phyloP scores from a whole-genome alignment of 2,888 invertebrate species.

The Agrotis exclamationis region DNA sequence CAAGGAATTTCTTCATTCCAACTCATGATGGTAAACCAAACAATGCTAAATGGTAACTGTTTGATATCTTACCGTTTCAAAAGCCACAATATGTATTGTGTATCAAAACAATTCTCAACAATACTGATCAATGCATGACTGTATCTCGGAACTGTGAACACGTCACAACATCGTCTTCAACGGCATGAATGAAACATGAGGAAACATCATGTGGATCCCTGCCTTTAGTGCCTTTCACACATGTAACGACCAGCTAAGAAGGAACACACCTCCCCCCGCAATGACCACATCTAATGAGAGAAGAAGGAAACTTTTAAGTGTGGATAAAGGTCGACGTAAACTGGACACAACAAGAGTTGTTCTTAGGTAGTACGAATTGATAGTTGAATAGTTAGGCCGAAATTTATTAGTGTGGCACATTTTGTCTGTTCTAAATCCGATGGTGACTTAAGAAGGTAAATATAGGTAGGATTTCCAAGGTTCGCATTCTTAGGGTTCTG shows the following conservation, averaged over 20 bases:
- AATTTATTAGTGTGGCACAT: slow-evolving; percentile 73
- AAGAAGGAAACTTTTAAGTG: slow-evolving; percentile 10
- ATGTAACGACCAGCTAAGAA: slow-evolving; percentile 69
- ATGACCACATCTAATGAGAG: slow-evolving; percentile 44
- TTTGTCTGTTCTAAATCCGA: slow-evolving; percentile 33
- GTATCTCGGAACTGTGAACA: slow-evolving; percentile 76
- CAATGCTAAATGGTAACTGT: slow-evolving; percentile 37
- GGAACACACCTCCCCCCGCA: slow-evolving; percentile 51
- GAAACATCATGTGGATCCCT: slow-evolving; percentile 76
- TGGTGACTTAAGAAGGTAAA: slow-evolving; percentile 25
- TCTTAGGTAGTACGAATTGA: slow-evolving; percentile 70
- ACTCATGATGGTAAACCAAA: slow-evolving; percentile 28
- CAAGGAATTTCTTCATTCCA: slow-evolving; percentile 33
- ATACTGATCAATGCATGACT: slow-evolving; percentile 82
- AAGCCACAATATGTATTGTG: slow-evolving; percentile 72
- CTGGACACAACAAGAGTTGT: slow-evolving; percentile 70
- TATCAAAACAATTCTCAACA: slow-evolving; percentile 71
- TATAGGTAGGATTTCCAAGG: slow-evolving; percentile 17
- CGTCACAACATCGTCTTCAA: slow-evolving; percentile 81
- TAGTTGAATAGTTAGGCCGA: slow-evolving; percentile 71
- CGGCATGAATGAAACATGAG: slow-evolving; percentile 86
- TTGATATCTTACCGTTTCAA: slow-evolving; percentile 39
- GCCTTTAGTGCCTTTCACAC: slow-evolving; percentile 77
- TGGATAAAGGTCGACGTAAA: slow-evolving; percentile 59
- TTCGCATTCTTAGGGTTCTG: not conserved